Evolutionary conservation across 2,113 vertebrate species (phyloP), one percentile per base, ranked within the genome.

Genomic region (Ahaetulla prasina): DNA sequence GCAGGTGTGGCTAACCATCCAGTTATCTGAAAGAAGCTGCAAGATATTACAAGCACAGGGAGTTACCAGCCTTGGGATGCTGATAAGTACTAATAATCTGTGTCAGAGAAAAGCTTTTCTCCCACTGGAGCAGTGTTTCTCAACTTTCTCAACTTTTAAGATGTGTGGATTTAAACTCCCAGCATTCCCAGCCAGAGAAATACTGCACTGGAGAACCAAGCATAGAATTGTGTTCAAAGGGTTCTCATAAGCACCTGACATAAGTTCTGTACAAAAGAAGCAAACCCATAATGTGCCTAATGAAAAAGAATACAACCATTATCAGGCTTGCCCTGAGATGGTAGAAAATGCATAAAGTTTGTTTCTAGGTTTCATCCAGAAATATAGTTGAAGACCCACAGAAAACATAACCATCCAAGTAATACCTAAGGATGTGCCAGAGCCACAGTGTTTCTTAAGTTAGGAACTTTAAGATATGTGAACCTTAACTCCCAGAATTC

Each of bases 21-120:
- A 27, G 85, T 88, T 88, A 88, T 92, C 60, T 92, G 86, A 92
- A 35, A 49, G 50, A 53, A 80, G 49, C 60, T 80, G 91, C 49
- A 74, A 68, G 57, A 88, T 88, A 53, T 39, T 92, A 63, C 50
- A 88, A 92, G 22, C 30, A 39, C 18, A 14, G 86, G 91, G 45
- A 92, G 91, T 74, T 47, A 53, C 25, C 86, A 92, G 35, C 86
- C 86, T 88, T 92, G 85, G 60, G 49, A 92, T 74, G 86, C 60
- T 92, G 91, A 88, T 88, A 92, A 50, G 86, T 8, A 54, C 35
- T 92, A 88, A 43, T 25, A 45, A 85, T 85, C 90, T 53, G 30
- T 43, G 47, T 92, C n/a, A 53, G 57, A 25, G 35, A 52, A 39
- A 87, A 53, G 12, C 23, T 74, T 53, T 25, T 88, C 30, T 68